Evolutionary conservation across 2,797 vertebrate species (phyloP), one percentile per base, ranked within the genome.

Genomic region (Lepilemur septentrionalis): DNA sequence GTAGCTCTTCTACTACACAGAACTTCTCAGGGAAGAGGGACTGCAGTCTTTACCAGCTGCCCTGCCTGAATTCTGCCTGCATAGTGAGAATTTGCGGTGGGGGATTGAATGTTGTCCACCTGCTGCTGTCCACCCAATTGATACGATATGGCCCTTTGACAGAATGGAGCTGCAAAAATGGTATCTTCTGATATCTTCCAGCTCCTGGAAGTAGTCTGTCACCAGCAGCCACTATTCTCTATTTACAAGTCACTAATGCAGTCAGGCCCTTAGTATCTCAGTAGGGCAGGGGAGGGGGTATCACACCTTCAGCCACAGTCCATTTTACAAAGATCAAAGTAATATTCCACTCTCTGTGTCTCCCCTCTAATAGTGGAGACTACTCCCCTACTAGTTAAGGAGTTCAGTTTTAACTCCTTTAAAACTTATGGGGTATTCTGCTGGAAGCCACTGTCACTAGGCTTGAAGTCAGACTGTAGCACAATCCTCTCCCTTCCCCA

Each of bases 171-270:
- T 43, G 9, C 65, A 48, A 65, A 41, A 75, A 55, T 65, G 22
- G 13, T 10, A 43, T 83, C 7, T 23, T 32, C 13, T 20, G 7
- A 18, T 22, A 8, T 7, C n/a, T 55, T 50, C 10, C 5, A 73
- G 23, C 14, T 83, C 35, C 18, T n/a, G 23, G 18, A 85, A 92
- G 17, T 1, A 48, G 1, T 25, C 50, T 28, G 11, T 52, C 55
- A 1, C 7, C 50, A 25, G 8, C 1, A 10, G 7, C 1, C 17
- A 57, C 0, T 7, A 12, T 18, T 32, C 3, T 80, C 12, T 1
- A 10, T 61, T 69, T 28, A 50, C 0, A 55, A 55, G 4, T 55
- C 7, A 52, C 5, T 57, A 50, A 43, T 32, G 11, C 11, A 79
- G 35, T 23, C 48, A 76, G 20, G 9, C 1, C 43, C 59, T 83